Base-by-base conservation (phyloP, 1,140 invertebrate genomes). In the Lepidurus packardi region DNA sequence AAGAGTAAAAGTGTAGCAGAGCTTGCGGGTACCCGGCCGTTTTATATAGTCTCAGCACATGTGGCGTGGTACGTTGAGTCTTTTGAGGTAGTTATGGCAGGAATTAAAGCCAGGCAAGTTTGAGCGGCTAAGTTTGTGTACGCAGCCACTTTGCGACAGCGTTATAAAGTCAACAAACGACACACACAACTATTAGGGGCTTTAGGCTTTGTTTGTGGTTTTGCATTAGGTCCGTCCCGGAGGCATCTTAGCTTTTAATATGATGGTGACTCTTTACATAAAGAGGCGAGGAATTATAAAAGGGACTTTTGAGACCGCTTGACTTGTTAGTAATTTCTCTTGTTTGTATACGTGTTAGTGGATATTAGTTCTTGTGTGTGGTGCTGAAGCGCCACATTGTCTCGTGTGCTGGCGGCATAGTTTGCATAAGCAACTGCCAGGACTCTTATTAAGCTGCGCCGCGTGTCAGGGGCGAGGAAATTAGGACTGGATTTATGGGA, bases 401-500 rank as follows among this genome's bases (percentile, higher is more conserved):
- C 53, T 65, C 53, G 53, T 65, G 53, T 65, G 53, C 53, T 65
- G 53, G 53, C 53, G 53, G 53, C 53, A 65, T 65, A 65, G 53
- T 65, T 65, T 65, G 53, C 53, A 65, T 65, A 65, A 65, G 53
- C 53, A 65, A 65, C 53, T 65, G 53, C 53, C 53, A 65, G 53
- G 53, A 65, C 53, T 65, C 53, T 65, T 65, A 65, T 65, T 65
- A 65, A 65, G 53, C 53, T 65, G 53, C 53, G 53, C 53, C 53
- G 53, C 53, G 53, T 65, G 53, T 65, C 53, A 65, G 53, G 53
- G 21, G 53, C 53, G 53, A 16, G 53, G 53, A 65, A 65, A 65
- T 65, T 65, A 65, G 53, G 53, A 21, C 53, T 65, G 53, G 53
- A 65, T 65, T 65, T 65, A 65, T 65, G 53, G 53, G 53, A 65